phyloP scores from a whole-genome alignment of 2,888 invertebrate species.

The Eumacrocentrus americanus region DNA sequence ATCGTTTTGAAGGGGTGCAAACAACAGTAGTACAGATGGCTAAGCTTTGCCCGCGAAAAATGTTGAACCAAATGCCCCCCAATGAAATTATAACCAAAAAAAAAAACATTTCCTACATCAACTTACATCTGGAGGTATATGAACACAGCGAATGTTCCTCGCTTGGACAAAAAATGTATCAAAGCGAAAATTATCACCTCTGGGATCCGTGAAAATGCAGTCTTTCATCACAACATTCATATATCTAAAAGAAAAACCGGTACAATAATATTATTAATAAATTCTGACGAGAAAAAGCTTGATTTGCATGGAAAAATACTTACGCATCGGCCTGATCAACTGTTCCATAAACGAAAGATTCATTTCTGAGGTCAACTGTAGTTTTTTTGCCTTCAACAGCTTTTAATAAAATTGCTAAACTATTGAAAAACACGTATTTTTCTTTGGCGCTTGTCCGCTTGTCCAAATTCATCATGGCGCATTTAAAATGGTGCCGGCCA shows the following conservation, averaged over 20 bases:
- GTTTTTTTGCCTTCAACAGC: constrained; percentile 68
- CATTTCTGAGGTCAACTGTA: constrained; percentile 72
- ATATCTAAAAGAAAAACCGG: constrained; percentile 63
- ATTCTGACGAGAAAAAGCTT: no score
- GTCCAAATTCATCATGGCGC: constrained; percentile 4
- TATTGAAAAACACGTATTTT: constrained; percentile 65
- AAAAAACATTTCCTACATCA: no score
- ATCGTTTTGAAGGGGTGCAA: no score
- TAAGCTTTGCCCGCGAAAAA: no score
- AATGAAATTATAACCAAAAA: no score
- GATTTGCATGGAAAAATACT: constrained; percentile 45
- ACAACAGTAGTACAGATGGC: no score
- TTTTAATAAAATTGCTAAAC: constrained; percentile 69
- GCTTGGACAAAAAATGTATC: constrained; percentile 69
- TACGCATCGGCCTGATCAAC: constrained; percentile 72
- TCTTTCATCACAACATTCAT: constrained; percentile 74
- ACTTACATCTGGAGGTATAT: constrained; percentile 65
- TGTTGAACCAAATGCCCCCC: no score
- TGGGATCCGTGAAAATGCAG: constrained; percentile 69
- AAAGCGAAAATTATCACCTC: constrained; percentile 68
- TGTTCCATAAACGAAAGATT: constrained; percentile 68
- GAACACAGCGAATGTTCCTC: constrained; percentile 73
- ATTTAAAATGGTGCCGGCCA: not conserved
- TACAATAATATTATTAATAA: not conserved
- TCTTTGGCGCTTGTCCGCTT: constrained; percentile 41